Conservation (phyloP, 2,888 invertebrate genomes). For the Acronicta leporina region DNA sequence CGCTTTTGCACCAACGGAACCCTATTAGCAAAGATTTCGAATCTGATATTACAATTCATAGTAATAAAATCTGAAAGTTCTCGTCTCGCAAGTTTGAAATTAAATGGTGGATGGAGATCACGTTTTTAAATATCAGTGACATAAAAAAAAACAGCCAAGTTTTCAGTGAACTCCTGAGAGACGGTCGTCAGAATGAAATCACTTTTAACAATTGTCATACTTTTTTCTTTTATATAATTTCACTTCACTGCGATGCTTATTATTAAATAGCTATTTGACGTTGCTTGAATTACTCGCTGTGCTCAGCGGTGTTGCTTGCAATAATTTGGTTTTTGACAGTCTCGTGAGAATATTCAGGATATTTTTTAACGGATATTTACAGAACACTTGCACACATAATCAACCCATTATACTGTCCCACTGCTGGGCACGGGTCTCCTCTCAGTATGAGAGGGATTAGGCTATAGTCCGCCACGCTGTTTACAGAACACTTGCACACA, state of each 20-base stretch:
- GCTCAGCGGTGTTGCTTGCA: no score
- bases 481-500: no score
- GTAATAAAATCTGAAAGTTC: constrained; percentile 50
- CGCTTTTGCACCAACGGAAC: background rate
- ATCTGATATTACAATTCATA: constrained; percentile 42
- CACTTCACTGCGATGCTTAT: constrained; percentile 33
- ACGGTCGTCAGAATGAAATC: constrained; percentile 42
- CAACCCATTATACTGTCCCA: no score
- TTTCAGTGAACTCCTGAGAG: constrained; percentile 22
- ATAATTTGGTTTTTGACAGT: no score
- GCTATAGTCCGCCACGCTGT: no score
- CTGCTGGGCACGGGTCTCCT: no score
- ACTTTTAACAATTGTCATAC: constrained; percentile 46
- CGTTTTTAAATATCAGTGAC: constrained; percentile 43
- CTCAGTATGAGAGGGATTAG: no score
- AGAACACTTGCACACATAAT: no score
- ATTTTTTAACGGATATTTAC: no score
- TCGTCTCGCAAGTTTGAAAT: constrained; percentile 48
- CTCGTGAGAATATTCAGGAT: no score
- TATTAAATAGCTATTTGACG: background rate
- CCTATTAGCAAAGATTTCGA: constrained; percentile 26
- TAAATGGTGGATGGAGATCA: constrained; percentile 42
- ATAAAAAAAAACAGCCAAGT: constrained; percentile 41
- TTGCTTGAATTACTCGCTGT: background rate
- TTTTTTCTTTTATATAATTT: constrained; percentile 18